phyloP scores from a whole-genome alignment of 2,113 vertebrate species.

The Heterotilapia buettikoferi region DNA sequence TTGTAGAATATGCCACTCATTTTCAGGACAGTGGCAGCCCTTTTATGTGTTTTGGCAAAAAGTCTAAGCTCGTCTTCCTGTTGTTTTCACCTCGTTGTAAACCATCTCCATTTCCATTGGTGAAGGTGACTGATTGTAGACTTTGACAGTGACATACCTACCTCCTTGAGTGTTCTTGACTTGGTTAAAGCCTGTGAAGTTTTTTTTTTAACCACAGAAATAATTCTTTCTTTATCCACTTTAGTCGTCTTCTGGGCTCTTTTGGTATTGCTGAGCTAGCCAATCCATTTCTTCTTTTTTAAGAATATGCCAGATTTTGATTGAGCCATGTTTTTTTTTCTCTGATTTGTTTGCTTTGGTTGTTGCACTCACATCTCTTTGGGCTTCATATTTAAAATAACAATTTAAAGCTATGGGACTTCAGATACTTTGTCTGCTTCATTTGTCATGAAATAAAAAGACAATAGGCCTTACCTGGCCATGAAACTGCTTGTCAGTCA shows the following conservation, averaged over 20 bases:
- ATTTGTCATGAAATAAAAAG: not conserved
- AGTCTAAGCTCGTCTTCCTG: not conserved
- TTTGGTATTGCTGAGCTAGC: not conserved
- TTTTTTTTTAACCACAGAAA: not conserved
- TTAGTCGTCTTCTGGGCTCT: not conserved
- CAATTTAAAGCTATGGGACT: not conserved
- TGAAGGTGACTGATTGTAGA: not conserved
- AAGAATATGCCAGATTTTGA: not conserved
- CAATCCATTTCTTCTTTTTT: not conserved
- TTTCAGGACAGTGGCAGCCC: too few species aligned
- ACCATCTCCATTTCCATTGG: not conserved
- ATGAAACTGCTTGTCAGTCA: not conserved
- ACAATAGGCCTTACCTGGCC: not conserved
- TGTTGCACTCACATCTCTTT: not conserved
- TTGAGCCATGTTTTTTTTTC: not conserved
- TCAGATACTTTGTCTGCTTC: not conserved
- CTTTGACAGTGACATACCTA: not conserved
- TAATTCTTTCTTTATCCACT: not conserved
- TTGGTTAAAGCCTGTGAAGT: not conserved
- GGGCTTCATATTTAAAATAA: not conserved
- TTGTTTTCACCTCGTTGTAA: not conserved
- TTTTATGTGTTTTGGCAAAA: not conserved
- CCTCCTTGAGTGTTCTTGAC: not conserved
- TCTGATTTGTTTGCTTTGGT: not conserved
- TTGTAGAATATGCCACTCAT: not conserved